Evolutionary conservation across 1,140 invertebrate genomes (phyloP), one percentile per base, ranked within the genome.

Genomic region (Plectrocnemia conspersa): DNA sequence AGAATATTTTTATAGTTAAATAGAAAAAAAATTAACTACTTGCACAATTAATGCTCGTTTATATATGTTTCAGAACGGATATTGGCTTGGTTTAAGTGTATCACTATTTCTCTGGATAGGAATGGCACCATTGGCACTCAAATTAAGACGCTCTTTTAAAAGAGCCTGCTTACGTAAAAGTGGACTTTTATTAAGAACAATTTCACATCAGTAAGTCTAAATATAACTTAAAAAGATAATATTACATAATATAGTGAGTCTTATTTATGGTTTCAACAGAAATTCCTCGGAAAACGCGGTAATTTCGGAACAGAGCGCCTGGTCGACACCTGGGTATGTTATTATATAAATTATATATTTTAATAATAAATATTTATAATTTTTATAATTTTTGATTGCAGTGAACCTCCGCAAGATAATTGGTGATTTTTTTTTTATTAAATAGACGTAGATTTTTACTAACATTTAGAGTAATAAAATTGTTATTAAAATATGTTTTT

Each of bases 51-150:
- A n/a, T n/a, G n/a, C n/a, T n/a, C n/a, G n/a, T n/a, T n/a, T n/a
- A n/a, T n/a, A n/a, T n/a, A n/a, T n/a, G 61, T 69, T 70, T 18
- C 60, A 80, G 78, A 79, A 82, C 61, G 81, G 77, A 19, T 78
- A 81, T 52, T 82, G 81, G 76, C 80, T 83, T 58, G 69, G 64
- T 13, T 64, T 69, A 18, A 70, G 67, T 40, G 54, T 74, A n/a
- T 68, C 65, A 15, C 61, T 72, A 16, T 46, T 70, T 7, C 62
- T 72, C 21, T 73, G 70, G 70, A 64, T 66, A 6, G 65, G 68
- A 27, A 67, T 64, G n/a, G 68, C 69, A 1, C 71, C 70, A 1
- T 57, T 73, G 19, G 68, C 69, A 9, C 63, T 73, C 7, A 68
- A 70, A 72, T 65, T 74, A 58, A 57, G 75, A 54, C 56, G 69